A percentile compares a stretch with the other conserved stretches of the same genome.
phyloP scores from a whole-genome alignment of 2,113 vertebrate species.

The Solenodon paradoxus region DNA sequence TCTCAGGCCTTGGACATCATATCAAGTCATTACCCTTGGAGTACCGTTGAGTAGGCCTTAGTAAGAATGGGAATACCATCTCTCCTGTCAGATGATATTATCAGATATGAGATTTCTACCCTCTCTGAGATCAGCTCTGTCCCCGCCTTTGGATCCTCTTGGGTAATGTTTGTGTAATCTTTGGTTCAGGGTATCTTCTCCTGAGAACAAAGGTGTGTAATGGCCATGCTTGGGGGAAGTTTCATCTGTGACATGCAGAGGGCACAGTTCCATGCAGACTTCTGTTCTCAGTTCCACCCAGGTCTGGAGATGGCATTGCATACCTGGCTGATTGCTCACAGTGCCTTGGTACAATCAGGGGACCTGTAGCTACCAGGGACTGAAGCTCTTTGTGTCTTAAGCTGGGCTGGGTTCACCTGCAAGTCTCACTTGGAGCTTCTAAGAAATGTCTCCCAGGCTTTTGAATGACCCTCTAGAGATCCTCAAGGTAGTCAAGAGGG shows the following conservation, averaged over 20 bases:
- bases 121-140: background rate
- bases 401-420: background rate
- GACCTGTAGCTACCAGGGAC: background rate
- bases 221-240: background rate
- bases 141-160: background rate
- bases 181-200: background rate
- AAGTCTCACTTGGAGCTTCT: background rate
- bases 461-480: background rate
- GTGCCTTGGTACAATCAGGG: background rate
- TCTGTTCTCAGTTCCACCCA: background rate
- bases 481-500: background rate
- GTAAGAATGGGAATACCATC: background rate
- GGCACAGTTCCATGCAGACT: background rate
- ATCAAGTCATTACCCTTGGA: background rate
- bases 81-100: background rate
- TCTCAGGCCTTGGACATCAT: background rate
- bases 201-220: background rate
- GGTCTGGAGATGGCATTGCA: background rate
- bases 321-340: slow-evolving; percentile 5
- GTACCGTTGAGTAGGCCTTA: background rate
- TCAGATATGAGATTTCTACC: background rate
- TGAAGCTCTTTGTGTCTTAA: background rate
- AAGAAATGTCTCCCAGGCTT: background rate
- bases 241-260: background rate
- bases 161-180: background rate